Evolutionary conservation across 1,140 invertebrate species (phyloP), one percentile per base, ranked within the genome.

Genomic region (Danaus melanippus): DNA sequence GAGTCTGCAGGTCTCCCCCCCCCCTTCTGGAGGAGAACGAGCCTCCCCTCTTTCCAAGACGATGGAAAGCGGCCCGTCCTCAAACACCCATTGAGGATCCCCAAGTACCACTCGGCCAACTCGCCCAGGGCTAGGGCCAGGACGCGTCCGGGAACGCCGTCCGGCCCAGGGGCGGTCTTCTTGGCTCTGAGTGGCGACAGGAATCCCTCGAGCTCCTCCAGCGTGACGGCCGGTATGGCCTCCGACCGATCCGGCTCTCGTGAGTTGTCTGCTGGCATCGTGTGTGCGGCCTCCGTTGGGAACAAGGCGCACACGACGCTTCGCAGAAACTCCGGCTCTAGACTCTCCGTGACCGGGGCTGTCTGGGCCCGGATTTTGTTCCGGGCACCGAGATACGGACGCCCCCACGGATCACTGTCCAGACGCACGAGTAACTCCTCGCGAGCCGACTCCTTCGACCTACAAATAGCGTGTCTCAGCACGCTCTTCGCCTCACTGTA

Each of bases 111-210:
- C 8, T 46, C 43, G 32, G 52, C 53, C 42, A 64, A 9, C 5
- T 43, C 11, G 8, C 39, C 40, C 7, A 53, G 9, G 7, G 46
- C 53, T 11, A 54, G n/a, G n/a, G 21, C 50, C 10, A 52, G 39
- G 1, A 64, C 17, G 9, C 51, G 42, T 9, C 53, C 56, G 9
- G 49, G 62, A 9, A 59, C 17, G 8, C 62, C 56, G 50, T 64
- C 62, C 9, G 50, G 53, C 1, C 49, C 62, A 10, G 62, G 62
- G 11, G 62, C 62, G 9, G 45, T 53, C 9, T 59, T 59, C 11
- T 64, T 64, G 17, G 11, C 2, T 6, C 42, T 39, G 1, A 61
- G 53, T 2, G 46, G 50, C 7, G 7, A n/a, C 9, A 53, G 7
- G 6, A 41, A 50, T 12, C 11, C 1, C 6, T 47, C 11, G 1